These are phyloP conservation scores for Zaprionus nigranus DNA, from an alignment of 1,140 invertebrate species.

Conservation along the genomic window DNA sequence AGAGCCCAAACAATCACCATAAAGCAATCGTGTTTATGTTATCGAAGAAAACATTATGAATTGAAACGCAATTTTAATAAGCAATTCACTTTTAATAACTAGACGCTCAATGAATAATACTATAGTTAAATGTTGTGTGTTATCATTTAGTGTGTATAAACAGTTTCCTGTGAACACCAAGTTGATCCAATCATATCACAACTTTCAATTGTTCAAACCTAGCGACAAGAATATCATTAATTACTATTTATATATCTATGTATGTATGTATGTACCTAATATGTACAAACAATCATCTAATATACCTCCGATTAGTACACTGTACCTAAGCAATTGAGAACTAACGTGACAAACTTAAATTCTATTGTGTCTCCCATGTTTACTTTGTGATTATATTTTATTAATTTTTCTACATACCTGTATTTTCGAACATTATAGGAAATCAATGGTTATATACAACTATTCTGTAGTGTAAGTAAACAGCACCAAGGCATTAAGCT, in stretches of 20 bases:
- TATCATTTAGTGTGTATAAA: conserved; percentile 47
- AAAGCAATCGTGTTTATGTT: conserved; percentile 59
- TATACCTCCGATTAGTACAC: conserved; percentile 77
- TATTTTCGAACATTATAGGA: conserved; percentile 42
- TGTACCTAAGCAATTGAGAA: conserved; percentile 70
- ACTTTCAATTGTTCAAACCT: conserved; percentile 51
- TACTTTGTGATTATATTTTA: conserved; percentile 27
- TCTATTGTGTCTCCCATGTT: conserved; percentile 39
- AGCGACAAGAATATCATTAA: conserved; percentile 41
- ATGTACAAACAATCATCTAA: conserved; percentile 69
- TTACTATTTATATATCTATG: conserved; percentile 18
- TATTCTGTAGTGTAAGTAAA: conserved; percentile 58
- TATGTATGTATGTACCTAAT: conserved; percentile 16
- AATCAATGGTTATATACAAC: conserved; percentile 54
- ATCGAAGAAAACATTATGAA: conserved; percentile 41
- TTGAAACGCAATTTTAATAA: conserved; percentile 63
- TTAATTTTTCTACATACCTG: conserved; percentile 29
- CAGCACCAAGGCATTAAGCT: conserved; percentile 56
- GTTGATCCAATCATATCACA: conserved; percentile 64
- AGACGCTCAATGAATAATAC: neutral
- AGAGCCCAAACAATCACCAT: conserved; percentile 64
- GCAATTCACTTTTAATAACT: conserved; percentile 17
- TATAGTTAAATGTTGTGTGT: conserved; percentile 17
- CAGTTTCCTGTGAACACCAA: conserved; percentile 51
- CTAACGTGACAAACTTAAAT: conserved; percentile 34